phyloP scores from a whole-genome alignment of 2,113 vertebrate genomes.

The Oreamnos americanus region DNA sequence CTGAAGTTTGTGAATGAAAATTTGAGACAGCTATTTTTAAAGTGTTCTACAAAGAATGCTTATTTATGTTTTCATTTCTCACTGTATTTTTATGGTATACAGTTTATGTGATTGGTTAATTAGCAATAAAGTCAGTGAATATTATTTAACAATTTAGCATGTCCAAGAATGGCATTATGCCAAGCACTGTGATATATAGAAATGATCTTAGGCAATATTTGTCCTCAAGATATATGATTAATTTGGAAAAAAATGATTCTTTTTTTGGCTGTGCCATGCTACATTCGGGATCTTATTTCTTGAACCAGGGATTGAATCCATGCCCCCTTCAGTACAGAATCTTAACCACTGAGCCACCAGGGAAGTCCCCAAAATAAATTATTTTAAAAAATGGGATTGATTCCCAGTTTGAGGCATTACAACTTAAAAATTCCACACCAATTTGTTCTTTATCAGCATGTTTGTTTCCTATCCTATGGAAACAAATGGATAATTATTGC shows the following conservation, averaged over 20 bases:
- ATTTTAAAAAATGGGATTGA: neutral
- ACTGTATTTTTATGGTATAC: neutral
- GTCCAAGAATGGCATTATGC: neutral
- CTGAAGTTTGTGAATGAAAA: neutral
- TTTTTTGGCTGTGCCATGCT: neutral
- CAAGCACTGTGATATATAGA: neutral
- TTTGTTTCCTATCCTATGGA: neutral
- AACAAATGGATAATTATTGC: neutral
- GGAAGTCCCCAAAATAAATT: neutral
- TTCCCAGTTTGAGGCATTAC: neutral
- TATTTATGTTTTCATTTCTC: neutral
- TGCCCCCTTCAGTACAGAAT: neutral
- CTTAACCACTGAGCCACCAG: neutral
- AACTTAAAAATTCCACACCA: neutral
- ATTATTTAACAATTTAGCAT: neutral
- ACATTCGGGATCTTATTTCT: neutral
- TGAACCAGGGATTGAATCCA: neutral
- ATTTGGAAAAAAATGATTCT: neutral
- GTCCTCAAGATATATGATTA: neutral
- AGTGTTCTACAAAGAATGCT: neutral
- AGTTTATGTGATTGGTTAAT: neutral
- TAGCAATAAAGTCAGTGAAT: neutral
- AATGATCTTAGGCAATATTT: neutral
- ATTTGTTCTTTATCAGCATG: neutral
- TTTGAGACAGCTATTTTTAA: neutral